Base-by-base conservation (phyloP, 2,797 vertebrate species). In the Muraenolepis orangiensis region DNA sequence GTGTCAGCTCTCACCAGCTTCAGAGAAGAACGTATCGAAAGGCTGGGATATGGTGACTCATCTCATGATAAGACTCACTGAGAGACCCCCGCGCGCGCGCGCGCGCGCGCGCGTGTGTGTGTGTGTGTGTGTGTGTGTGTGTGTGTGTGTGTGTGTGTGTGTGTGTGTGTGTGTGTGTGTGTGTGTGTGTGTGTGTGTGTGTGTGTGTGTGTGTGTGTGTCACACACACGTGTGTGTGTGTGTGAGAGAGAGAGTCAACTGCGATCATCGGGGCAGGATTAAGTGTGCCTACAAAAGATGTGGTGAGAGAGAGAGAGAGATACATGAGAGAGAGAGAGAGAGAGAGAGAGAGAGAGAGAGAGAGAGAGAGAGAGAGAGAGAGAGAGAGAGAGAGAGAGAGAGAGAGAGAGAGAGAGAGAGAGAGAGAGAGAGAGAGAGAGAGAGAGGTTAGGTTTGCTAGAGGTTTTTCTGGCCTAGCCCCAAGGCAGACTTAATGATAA, bases 321-420 rank as follows among this genome's bases (percentile, higher is more conserved):
- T 86, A 86, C 83, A 75, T 84, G 73, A 76, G 68, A 34, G 31
- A 16, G 30, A 20, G 68, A 69, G 68, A 69, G 68, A 74, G 71
- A 84, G 83, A 77, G 79, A 82, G 72, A 72, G 83, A 68, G 71
- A 76, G 82, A 85, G 78, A 82, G 87, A 78, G 80, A 81, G 11
- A 1, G 64, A 73, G 36, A 78, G 73, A 74, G 72, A 61, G 77
- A 74, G 76, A 74, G 36, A 70, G 66, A 66, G 66, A 79, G 64
- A 57, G 69, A 16, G 67, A 42, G 29, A 20, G 0, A 23, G 61
- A 28, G n/a, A 23, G 61, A 23, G 38, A 66, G 5, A 14, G 20
- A 7, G 36, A 13, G 67, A 40, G 28, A 6, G 23, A 72, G 31
- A 69, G 66, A 71, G 78, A 74, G 70, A 7, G 75, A 76, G 38